Evolutionary conservation across 2,888 invertebrate species (phyloP).

Genomic region (Choreutis nemorana): DNA sequence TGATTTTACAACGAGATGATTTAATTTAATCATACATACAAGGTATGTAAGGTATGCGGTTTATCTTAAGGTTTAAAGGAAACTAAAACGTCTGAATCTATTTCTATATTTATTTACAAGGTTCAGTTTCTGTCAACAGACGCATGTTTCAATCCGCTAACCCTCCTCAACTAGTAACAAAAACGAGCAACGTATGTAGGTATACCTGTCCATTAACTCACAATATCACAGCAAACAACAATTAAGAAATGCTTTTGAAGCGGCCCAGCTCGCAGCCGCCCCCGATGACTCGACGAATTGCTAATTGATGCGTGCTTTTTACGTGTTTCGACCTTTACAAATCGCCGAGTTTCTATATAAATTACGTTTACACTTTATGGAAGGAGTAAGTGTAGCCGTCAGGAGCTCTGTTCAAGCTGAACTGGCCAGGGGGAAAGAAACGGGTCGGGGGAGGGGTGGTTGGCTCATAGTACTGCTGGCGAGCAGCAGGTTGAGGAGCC

Average conservation of each 20-base stretch:
- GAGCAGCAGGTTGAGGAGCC: slow-evolving; percentile 26
- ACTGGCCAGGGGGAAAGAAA: slow-evolving; percentile 86
- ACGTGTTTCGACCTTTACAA: slow-evolving; percentile 38
- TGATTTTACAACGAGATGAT: no score
- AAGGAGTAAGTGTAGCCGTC: slow-evolving; percentile 90
- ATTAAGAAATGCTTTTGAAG: slow-evolving; percentile 56
- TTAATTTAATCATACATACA: no score
- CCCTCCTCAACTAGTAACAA: slow-evolving; percentile 34
- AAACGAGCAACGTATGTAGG: slow-evolving; percentile 36
- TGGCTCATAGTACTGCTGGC: slow-evolving; percentile 61
- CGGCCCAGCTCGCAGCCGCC: slow-evolving; percentile 32
- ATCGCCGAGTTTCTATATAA: slow-evolving; percentile 37
- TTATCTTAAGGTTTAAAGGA: slow-evolving; percentile 1
- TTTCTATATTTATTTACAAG: slow-evolving; percentile 57
- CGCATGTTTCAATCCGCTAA: slow-evolving; percentile 26
- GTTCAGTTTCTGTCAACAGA: slow-evolving; percentile 33
- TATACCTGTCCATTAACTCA: slow-evolving; percentile 54
- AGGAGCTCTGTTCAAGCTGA: slow-evolving; percentile 85
- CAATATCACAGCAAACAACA: slow-evolving; percentile 66
- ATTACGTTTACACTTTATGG: slow-evolving; percentile 68
- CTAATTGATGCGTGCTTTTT: slow-evolving; percentile 52
- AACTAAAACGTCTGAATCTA: slow-evolving; percentile 13
- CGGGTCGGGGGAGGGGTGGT: slow-evolving; percentile 76
- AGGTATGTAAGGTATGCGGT: no score
- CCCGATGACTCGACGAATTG: slow-evolving; percentile 52